phyloP scores from a whole-genome alignment of 2,797 vertebrate genomes.

The Epinephelus malabaricus region DNA sequence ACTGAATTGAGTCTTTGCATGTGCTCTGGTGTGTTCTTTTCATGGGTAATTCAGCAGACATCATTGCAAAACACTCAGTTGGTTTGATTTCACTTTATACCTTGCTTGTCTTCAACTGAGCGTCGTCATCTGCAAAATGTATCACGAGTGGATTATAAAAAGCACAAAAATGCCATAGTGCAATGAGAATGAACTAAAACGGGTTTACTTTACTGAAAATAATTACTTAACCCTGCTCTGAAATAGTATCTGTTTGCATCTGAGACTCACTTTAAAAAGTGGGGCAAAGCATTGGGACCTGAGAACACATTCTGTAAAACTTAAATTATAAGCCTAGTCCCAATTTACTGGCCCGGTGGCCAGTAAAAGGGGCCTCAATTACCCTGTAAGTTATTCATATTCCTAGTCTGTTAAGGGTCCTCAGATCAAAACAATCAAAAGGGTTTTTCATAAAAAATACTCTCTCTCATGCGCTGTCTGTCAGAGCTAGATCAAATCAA shows the following conservation, averaged over 20 bases:
- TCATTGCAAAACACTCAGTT: neutral
- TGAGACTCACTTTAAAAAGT: neutral
- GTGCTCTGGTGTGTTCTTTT: neutral
- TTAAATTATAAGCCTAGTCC: too few relatives aligned
- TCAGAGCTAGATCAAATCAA: too few relatives aligned
- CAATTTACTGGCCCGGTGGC: too few relatives aligned
- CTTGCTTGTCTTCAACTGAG: neutral
- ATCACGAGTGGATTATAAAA: neutral
- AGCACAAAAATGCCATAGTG: neutral
- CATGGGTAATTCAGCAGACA: constrained; percentile 32
- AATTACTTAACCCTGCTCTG: neutral
- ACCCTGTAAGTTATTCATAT: too few relatives aligned
- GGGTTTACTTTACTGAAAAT: neutral
- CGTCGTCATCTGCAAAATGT: neutral
- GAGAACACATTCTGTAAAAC: neutral
- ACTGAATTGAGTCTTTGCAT: neutral
- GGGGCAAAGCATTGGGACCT: neutral
- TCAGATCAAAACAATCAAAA: too few relatives aligned
- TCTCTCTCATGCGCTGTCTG: too few relatives aligned
- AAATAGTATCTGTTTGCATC: neutral
- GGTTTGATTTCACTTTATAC: neutral
- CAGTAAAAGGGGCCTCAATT: too few relatives aligned
- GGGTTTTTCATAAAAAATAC: too few relatives aligned
- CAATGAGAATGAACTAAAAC: neutral
- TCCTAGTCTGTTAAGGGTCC: too few relatives aligned